These are phyloP conservation scores for Somateria mollissima DNA, from an alignment of 2,797 vertebrate species.

Conservation along the genomic window DNA sequence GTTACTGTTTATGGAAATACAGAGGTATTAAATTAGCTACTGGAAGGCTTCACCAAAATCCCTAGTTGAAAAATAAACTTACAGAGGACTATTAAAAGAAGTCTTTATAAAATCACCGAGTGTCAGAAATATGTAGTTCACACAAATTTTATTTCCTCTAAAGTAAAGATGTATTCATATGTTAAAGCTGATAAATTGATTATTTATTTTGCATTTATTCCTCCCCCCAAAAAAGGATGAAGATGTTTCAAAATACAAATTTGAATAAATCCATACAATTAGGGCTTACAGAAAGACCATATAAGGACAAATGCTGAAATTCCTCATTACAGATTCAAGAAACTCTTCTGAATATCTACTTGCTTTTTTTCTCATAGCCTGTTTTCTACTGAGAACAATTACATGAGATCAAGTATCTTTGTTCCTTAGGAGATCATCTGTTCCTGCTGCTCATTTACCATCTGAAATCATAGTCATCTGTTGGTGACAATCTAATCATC, in stretches of 20 bases:
- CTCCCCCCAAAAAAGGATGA: neutral
- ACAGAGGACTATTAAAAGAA: neutral
- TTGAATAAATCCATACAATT: neutral
- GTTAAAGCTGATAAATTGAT: neutral
- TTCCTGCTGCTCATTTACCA: constrained; percentile 73
- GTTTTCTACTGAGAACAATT: neutral
- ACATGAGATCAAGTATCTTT: constrained; percentile 62
- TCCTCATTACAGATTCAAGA: neutral
- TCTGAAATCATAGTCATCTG: constrained; percentile 75
- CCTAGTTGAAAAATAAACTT: neutral
- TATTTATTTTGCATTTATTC: neutral
- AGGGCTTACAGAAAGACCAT: neutral
- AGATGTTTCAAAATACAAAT: neutral
- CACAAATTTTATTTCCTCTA: neutral
- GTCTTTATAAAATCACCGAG: neutral
- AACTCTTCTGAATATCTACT: neutral
- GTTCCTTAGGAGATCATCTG: constrained; percentile 67
- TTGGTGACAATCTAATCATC: constrained; percentile 70
- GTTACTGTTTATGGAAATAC: neutral
- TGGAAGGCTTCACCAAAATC: constrained; percentile 15
- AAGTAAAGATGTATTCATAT: neutral
- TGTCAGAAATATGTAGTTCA: neutral
- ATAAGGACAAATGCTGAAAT: neutral
- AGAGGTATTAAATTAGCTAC: neutral
- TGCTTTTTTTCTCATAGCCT: constrained; percentile 10